These are phyloP conservation scores for Meles meles DNA, from an alignment of 2,113 vertebrate species.

Conservation along the genomic window DNA sequence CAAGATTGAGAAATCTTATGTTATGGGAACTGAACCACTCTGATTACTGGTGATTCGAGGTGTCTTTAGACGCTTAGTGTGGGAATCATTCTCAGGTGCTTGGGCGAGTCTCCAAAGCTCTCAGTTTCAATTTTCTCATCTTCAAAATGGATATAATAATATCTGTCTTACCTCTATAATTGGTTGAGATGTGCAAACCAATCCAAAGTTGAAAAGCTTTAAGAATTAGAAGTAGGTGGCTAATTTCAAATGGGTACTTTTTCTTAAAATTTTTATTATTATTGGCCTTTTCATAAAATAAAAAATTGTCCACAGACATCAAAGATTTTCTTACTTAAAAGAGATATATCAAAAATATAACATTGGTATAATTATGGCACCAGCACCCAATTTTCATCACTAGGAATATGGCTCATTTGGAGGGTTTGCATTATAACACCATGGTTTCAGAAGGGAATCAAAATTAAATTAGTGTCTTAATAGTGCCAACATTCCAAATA, in stretches of 20 bases:
- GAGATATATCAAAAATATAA: constrained; percentile 44
- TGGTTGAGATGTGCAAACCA: constrained; percentile 47
- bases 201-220: constrained; percentile 55
- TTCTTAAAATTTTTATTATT: background rate
- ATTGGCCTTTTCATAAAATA: constrained; percentile 27
- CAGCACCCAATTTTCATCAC: background rate
- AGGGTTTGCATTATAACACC: constrained; percentile 24
- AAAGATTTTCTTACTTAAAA: constrained; percentile 62
- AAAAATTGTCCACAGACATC: constrained; percentile 20
- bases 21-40: background rate
- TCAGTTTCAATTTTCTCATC: constrained; percentile 57
- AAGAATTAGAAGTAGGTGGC: constrained; percentile 5
- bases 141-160: constrained; percentile 56
- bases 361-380: constrained; percentile 18
- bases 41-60: background rate
- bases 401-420: constrained; percentile 21
- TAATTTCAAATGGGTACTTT: constrained; percentile 34
- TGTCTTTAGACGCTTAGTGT: background rate
- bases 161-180: constrained; percentile 9
- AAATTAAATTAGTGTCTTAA: constrained; percentile 64
- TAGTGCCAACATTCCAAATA: constrained; percentile 70
- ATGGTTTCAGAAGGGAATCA: constrained; percentile 51
- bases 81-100: background rate
- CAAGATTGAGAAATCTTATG: background rate
- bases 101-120: constrained; percentile 40